Evolutionary conservation across 2,797 vertebrate genomes (phyloP).

Genomic region (Enteromius mattozi): DNA sequence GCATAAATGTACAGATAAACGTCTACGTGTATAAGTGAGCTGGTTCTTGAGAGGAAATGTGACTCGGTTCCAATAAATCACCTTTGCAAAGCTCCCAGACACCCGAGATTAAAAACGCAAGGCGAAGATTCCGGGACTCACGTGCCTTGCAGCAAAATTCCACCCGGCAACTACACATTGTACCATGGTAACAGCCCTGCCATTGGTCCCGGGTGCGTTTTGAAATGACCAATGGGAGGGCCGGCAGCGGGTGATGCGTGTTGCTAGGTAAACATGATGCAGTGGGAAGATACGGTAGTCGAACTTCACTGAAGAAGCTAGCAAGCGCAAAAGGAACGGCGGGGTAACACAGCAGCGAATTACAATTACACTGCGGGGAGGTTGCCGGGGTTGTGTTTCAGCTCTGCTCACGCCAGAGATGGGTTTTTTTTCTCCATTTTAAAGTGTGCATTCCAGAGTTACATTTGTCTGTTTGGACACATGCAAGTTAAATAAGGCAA

Average conservation of each 20-base stretch:
- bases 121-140: constrained; percentile 83
- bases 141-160: constrained; percentile 89
- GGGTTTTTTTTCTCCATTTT: constrained; percentile 18
- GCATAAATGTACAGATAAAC: constrained; percentile 60
- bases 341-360: constrained; percentile 71
- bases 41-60: constrained; percentile 62
- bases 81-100: constrained; percentile 78
- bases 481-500: constrained; percentile 53
- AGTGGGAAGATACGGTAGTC: constrained; percentile 87
- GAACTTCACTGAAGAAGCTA: constrained; percentile 83
- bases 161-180: constrained; percentile 87
- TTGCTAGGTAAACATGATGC: constrained; percentile 92
- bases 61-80: constrained; percentile 77
- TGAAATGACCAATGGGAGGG: constrained; percentile 88
- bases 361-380: constrained; percentile 72
- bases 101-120: constrained; percentile 79
- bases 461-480: constrained; percentile 39
- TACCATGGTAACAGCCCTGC: constrained; percentile 93
- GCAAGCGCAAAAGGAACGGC: constrained; percentile 71
- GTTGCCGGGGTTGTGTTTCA: constrained; percentile 65
- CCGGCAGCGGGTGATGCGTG: constrained; percentile 90
- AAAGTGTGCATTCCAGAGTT: constrained; percentile 46
- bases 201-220: constrained; percentile 86
- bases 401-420: constrained; percentile 54
- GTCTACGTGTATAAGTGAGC: constrained; percentile 63